These are phyloP conservation scores for Parasteatoda tepidariorum DNA, from an alignment of 1,140 invertebrate genomes.

Conservation along the genomic window DNA sequence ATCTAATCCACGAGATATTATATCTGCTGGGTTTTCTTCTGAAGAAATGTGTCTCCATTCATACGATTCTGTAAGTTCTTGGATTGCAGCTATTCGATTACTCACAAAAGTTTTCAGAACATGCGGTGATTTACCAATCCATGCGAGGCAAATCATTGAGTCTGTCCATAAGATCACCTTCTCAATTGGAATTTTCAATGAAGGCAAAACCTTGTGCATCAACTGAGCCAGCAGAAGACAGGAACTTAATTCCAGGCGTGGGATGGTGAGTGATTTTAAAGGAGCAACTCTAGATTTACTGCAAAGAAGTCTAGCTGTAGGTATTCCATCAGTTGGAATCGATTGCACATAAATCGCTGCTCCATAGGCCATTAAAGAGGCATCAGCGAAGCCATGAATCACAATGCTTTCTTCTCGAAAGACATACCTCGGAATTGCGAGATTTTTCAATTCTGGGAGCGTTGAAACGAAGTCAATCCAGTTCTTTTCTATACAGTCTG, in stretches of 20 bases:
- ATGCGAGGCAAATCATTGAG: constrained; percentile 67
- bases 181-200: neutral
- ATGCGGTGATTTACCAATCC: constrained; percentile 65
- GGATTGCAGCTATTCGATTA: neutral
- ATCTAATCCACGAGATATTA: neutral
- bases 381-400: constrained; percentile 69
- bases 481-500: neutral
- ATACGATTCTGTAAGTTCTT: neutral
- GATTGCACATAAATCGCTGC: constrained; percentile 67
- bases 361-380: constrained; percentile 67
- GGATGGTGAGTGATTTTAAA: neutral
- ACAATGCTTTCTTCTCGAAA: constrained; percentile 32
- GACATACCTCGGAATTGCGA: constrained; percentile 27
- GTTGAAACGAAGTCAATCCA: neutral
- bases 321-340: neutral
- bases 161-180: constrained; percentile 63
- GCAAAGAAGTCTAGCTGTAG: neutral
- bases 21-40: constrained; percentile 23
- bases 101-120: constrained; percentile 60
- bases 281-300: neutral
- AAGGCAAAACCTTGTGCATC: neutral
- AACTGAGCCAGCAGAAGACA: neutral
- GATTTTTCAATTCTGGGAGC: neutral
- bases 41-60: constrained; percentile 4
- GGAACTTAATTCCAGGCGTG: neutral